Base-by-base conservation (phyloP, 2,888 invertebrate species). In the Phengaris arion region DNA sequence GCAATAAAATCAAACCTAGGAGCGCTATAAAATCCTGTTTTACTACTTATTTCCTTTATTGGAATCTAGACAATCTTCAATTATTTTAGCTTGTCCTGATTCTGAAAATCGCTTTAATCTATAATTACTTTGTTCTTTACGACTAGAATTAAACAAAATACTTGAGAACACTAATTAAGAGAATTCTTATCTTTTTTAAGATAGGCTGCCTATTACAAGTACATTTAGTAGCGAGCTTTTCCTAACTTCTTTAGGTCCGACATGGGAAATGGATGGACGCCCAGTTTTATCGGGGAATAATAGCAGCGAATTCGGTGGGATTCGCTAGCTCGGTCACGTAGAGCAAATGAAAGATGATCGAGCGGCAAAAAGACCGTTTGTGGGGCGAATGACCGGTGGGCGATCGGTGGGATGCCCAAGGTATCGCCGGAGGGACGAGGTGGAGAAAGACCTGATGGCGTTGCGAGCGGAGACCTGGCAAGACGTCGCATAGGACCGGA, bases 1-100 rank as follows among this genome's bases (percentile, higher is more conserved):
- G 64, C 35, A 64, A 64, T 64, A 64, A 64, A 64, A 59, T 59
- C 3, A 15, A 22, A 35, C 35, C 35, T 64, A 35, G 22, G 59
- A 59, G 22, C 35, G 35, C 64, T 45, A 52, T 52, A 64, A 35
- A 64, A 64, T 45, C 22, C 22, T 9, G 15, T 10, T 10, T 6
- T 10, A 6, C 15, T 51, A 51, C 35, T 68, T 68, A 68, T 35
- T 68, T 54, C 35, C 15, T 51, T 35, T 52, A 72, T 52, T 6
- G 54, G 52, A 52, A 12, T 52, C 22, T 52, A 22, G 22, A 72
- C 78, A 70, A 4, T 4, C 35, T 77, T 74, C 74, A 72, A 77
- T 79, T 77, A 77, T 77, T 77, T 76, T 73, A 76, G 48, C 68
- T 55, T 51, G 68, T 15, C 69, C 75, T 75, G 69, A 69, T 54